Conservation (phyloP, 2,888 invertebrate species). For the Dysmachus trigonus region DNA sequence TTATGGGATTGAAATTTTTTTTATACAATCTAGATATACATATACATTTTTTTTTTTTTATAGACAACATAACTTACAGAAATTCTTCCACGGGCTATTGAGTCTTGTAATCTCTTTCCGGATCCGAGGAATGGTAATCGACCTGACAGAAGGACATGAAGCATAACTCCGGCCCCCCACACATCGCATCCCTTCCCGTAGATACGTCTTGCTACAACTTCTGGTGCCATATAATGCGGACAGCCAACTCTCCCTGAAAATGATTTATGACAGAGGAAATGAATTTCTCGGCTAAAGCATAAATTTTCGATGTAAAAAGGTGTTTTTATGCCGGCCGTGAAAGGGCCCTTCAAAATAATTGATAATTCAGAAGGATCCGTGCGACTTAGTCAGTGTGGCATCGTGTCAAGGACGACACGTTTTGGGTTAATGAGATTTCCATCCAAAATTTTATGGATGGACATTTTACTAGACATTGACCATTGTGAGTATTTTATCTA, state of each 20-base stretch:
- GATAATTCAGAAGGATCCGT: background rate
- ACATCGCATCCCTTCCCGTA: constrained; percentile 96
- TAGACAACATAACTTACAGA: constrained; percentile 68
- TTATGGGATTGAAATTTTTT: background rate
- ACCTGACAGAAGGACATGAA: constrained; percentile 93
- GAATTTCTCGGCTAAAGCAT: background rate
- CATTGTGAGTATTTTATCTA: background rate
- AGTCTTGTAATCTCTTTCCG: constrained; percentile 89
- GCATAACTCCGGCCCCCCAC: constrained; percentile 95
- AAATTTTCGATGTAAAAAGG: constrained; percentile 6
- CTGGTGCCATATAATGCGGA: constrained; percentile 98
- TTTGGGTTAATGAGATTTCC: background rate
- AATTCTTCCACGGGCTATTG: constrained; percentile 85
- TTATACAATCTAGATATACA: background rate
- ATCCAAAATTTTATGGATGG: background rate
- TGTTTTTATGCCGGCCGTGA: background rate
- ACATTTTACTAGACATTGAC: background rate
- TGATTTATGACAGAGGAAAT: background rate
- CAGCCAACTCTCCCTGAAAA: constrained; percentile 88
- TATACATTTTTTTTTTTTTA: constrained; percentile 10
- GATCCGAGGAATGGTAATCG: constrained; percentile 95
- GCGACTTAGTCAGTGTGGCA: background rate
- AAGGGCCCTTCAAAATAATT: background rate
- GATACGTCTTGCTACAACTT: constrained; percentile 89
- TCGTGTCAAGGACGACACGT: background rate